A percentile compares a stretch with the other conserved stretches of the same genome.
These are phyloP conservation scores for Alaudala cheleensis DNA, from an alignment of 2,113 vertebrate genomes.

Conservation along the genomic window DNA sequence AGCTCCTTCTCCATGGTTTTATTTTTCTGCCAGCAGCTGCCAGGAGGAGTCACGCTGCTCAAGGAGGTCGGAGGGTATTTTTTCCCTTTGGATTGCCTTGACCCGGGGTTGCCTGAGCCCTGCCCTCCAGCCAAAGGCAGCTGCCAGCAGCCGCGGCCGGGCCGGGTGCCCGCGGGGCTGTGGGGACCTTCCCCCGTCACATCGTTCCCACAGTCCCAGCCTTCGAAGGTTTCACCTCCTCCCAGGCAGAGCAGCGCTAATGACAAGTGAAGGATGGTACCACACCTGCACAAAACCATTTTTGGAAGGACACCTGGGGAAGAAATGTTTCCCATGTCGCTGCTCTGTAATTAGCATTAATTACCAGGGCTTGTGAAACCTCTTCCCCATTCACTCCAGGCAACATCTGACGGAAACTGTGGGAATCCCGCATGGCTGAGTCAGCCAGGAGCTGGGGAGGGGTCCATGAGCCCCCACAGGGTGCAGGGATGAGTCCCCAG, in stretches of 20 bases:
- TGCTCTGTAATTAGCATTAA: slow-evolving; percentile 70
- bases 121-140: not conserved
- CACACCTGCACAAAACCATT: slow-evolving; percentile 56
- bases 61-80: not conserved
- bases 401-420: slow-evolving; percentile 44
- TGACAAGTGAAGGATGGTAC: slow-evolving; percentile 29
- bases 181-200: not conserved
- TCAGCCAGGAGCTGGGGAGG: slow-evolving; percentile 5
- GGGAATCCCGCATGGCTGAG: slow-evolving; percentile 44
- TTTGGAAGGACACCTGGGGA: slow-evolving; percentile 66
- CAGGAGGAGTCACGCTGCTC: not conserved
- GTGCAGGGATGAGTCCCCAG: not conserved
- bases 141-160: not conserved
- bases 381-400: slow-evolving; percentile 42
- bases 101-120: not conserved
- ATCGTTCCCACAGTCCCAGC: slow-evolving; percentile 23
- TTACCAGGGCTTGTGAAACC: slow-evolving; percentile 59
- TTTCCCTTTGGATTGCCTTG: not conserved
- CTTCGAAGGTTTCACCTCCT: slow-evolving; percentile 49
- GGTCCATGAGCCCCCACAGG: not conserved
- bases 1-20: not conserved
- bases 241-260: not conserved
- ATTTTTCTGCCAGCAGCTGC: not conserved
- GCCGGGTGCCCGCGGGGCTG: rapidly evolving
- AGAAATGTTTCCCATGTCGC: slow-evolving; percentile 53